Evolutionary conservation across 2,797 vertebrate species (phyloP), one percentile per base, ranked within the genome.

Genomic region (Coregonus ussuriensis): DNA sequence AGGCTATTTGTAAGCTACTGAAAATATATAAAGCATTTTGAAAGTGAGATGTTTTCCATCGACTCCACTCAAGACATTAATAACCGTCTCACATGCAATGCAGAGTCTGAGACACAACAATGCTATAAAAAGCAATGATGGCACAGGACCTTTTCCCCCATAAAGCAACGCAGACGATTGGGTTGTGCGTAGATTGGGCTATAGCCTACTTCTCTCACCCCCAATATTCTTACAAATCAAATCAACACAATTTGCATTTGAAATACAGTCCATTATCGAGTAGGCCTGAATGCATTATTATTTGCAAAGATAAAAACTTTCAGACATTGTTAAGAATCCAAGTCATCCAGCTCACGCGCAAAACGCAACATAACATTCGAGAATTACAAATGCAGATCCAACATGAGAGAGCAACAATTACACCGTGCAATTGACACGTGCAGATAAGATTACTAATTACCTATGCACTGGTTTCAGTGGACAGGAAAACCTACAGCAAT

Each of bases 341-440:
- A 87, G 86, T 82, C 82, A 83, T 81, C 75, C 87, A 83, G 77
- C 52, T 75, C 11, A 62, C 78, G 86, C 83, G 81, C 83, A 79
- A 84, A 82, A 86, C 88, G 85, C 88, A 53, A 91, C 54, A 85
- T 67, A 80, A 75, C 75, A 80, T 71, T 87, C 78, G 81, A 59
- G 33, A 33, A 59, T 74, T 4, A 74, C 31, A 74, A 25, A 63
- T 74, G 35, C 56, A 63, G 35, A 63, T 41, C 83, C 77, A 74
- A 84, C 51, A 13, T 41, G 81, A 25, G 21, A 63, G 59, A 89
- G 83, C 87, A 85, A 84, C 74, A 84, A 81, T 81, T 70, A 56
- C 66, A 79, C 77, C 78, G 78, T 79, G 83, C 74, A 84, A 81
- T 81, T 85, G 82, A 79, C 88, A 92, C 85, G 84, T 88, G 88